Percentiles rank a stretch among this genome's conserved stretches.
Evolutionary conservation across 92 coral and sea anemone genomes (phyloP).

Genomic region (Desmophyllum pertusum): DNA sequence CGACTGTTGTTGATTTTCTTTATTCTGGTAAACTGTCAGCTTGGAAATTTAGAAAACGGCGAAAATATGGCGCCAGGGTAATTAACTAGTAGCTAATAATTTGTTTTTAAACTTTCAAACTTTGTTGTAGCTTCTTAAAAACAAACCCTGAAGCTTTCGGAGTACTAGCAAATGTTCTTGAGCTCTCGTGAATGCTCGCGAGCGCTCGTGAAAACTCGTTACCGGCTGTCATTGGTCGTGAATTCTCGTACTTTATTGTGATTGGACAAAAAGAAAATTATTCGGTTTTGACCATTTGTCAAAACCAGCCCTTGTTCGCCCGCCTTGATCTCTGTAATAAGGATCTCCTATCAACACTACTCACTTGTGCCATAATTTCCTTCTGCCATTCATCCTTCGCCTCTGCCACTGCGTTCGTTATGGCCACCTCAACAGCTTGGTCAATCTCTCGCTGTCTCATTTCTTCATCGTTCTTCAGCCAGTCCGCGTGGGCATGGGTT

Average conservation of each 20-base stretch:
- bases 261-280: background rate
- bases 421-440: constrained; percentile 85
- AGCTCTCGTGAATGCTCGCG: background rate
- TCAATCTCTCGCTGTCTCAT: constrained; percentile 74
- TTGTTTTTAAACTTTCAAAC: background rate
- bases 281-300: background rate
- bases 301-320: background rate
- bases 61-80: too few species aligned
- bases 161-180: background rate
- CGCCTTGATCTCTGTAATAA: background rate
- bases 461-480: constrained; percentile 86
- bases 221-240: background rate
- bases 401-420: constrained; percentile 90
- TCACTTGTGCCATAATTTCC: constrained; percentile 60
- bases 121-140: background rate
- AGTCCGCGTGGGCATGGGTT: constrained; percentile 79
- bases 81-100: too few species aligned
- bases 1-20: background rate
- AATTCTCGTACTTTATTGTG: background rate
- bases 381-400: constrained; percentile 87
- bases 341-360: background rate
- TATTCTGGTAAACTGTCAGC: background rate
- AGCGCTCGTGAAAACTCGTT: background rate
- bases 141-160: background rate
- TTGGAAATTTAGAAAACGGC: background rate